Evolutionary conservation across 2,888 invertebrate species (phyloP).

Genomic region (Belgica antarctica): DNA sequence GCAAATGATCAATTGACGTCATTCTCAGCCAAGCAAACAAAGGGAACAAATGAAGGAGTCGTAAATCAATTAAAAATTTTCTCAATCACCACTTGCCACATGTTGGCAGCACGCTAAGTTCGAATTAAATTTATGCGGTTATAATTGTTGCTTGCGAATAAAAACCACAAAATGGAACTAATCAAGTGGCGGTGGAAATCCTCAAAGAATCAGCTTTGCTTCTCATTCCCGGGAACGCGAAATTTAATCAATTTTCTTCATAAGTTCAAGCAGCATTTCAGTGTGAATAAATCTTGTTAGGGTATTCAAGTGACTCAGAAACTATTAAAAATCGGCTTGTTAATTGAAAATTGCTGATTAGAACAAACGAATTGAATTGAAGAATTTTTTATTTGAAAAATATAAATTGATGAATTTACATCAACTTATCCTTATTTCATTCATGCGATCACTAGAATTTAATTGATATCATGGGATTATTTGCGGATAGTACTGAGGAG

Average conservation of each 20-base stretch:
- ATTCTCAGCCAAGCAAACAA: too few relatives aligned
- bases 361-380: too few relatives aligned
- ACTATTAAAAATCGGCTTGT: not conserved
- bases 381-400: too few relatives aligned
- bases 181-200: not conserved
- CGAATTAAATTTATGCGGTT: not conserved
- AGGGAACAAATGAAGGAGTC: not conserved
- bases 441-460: too few relatives aligned
- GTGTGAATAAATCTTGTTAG: not conserved
- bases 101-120: not conserved
- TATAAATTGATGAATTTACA: too few relatives aligned
- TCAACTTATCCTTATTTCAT: too few relatives aligned
- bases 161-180: not conserved
- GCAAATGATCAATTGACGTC: too few relatives aligned
- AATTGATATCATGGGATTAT: too few relatives aligned
- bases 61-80: not conserved
- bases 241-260: slow-evolving; percentile 10
- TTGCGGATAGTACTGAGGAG: too few relatives aligned
- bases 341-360: not conserved
- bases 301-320: not conserved
- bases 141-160: too few relatives aligned
- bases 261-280: not conserved
- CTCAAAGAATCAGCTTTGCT: not conserved
- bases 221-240: not conserved
- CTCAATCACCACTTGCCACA: not conserved